Percentiles rank a stretch among this genome's conserved stretches.
Evolutionary conservation across 2,113 vertebrate genomes (phyloP).

Genomic region (Patagioenas fasciata): DNA sequence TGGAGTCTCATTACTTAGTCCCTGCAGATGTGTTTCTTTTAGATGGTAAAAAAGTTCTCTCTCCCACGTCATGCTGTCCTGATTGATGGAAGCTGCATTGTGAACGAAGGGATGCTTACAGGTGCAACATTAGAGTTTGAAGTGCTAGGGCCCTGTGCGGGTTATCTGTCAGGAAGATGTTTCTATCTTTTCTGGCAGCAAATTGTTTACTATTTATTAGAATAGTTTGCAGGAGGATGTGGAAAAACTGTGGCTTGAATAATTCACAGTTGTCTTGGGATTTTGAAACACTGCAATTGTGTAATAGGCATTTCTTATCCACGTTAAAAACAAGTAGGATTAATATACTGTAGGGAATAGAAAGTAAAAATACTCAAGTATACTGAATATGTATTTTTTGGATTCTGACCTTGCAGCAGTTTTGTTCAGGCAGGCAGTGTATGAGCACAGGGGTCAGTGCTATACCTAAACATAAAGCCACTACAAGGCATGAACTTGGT

Average conservation of each 20-base stretch:
- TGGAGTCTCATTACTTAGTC: slow-evolving; percentile 63
- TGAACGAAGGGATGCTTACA: slow-evolving; percentile 78
- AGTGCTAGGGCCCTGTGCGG: background rate
- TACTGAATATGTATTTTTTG: background rate
- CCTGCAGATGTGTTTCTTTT: slow-evolving; percentile 68
- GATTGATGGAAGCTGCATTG: slow-evolving; percentile 70
- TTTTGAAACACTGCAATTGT: slow-evolving; percentile 4
- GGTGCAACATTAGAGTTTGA: slow-evolving; percentile 17
- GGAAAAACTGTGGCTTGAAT: background rate
- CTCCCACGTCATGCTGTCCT: slow-evolving; percentile 72
- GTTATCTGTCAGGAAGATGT: background rate
- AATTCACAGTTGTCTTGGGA: slow-evolving; percentile 5
- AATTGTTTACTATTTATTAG: slow-evolving; percentile 27
- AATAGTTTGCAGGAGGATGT: background rate
- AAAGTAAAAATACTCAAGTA: background rate
- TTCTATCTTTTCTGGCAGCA: background rate
- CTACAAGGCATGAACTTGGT: background rate
- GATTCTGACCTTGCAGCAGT: background rate
- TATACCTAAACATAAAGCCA: background rate
- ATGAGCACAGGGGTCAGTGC: background rate
- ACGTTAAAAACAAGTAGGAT: background rate
- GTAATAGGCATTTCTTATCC: slow-evolving; percentile 3
- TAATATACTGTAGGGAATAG: slow-evolving; percentile 5
- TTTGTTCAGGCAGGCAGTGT: background rate
- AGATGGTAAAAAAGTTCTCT: slow-evolving; percentile 23